Conservation (phyloP, 2,113 vertebrate genomes). For the Indri indri region DNA sequence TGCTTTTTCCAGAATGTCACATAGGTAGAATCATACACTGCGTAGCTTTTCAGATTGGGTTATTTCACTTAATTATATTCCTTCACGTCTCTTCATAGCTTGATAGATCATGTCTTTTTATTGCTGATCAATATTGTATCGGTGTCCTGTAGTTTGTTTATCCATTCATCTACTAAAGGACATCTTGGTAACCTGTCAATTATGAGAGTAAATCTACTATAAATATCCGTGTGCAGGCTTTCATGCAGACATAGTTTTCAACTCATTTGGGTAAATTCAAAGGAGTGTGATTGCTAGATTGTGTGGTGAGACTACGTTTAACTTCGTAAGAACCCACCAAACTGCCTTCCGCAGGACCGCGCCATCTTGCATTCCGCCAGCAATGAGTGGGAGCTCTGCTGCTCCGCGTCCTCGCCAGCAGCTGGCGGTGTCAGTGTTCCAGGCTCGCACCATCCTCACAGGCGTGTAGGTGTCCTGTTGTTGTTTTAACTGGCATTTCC, state of each 20-base stretch:
- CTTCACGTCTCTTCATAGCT: neutral
- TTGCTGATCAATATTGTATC: neutral
- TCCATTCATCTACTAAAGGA: neutral
- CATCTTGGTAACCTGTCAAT: neutral
- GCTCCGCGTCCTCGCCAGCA: neutral
- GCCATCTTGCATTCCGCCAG: neutral
- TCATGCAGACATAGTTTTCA: neutral
- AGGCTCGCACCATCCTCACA: neutral
- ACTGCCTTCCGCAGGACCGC: neutral
- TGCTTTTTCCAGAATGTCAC: neutral
- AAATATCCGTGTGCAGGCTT: neutral
- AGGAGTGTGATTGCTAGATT: neutral
- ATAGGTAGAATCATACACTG: neutral
- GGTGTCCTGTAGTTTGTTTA: neutral
- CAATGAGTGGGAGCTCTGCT: neutral
- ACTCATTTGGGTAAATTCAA: neutral
- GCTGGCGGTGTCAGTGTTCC: neutral
- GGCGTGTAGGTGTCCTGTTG: neutral
- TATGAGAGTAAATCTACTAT: neutral
- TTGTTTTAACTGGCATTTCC: neutral
- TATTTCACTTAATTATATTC: neutral
- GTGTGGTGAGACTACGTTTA: neutral
- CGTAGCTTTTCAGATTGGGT: neutral
- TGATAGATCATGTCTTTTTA: neutral
- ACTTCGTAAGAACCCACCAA: neutral